A percentile compares a stretch with the other conserved stretches of the same genome.
phyloP scores from a whole-genome alignment of 2,888 invertebrate genomes.

The Zygogramma bicolorata region DNA sequence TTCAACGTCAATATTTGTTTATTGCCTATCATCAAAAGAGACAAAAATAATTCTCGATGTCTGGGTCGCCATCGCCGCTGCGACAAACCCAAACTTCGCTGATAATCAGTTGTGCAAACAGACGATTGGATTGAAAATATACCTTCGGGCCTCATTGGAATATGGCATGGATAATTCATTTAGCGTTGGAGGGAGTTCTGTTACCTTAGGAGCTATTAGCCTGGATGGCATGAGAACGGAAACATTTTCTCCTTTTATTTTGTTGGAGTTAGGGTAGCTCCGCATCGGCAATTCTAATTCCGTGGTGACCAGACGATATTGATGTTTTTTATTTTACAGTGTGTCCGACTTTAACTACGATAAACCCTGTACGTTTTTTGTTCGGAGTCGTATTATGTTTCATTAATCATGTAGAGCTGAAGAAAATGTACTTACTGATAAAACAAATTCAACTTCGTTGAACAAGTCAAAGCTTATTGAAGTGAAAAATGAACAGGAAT shows the following conservation, averaged over 20 bases:
- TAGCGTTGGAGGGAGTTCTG: neutral
- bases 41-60: slow-evolving; percentile 59
- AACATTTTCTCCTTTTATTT: slow-evolving; percentile 5
- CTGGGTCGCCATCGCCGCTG: slow-evolving; percentile 51
- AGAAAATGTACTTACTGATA: too few species aligned
- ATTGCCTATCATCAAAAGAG: slow-evolving; percentile 53
- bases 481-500: too few species aligned
- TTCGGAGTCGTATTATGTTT: too few species aligned
- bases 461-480: too few species aligned
- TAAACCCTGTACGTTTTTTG: too few species aligned
- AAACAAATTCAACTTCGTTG: too few species aligned
- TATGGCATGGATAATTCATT: slow-evolving; percentile 23
- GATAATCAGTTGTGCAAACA: slow-evolving; percentile 63
- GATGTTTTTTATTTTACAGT: neutral
- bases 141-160: slow-evolving; percentile 44
- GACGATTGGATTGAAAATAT: slow-evolving; percentile 47
- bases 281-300: neutral
- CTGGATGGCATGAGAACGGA: neutral
- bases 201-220: slow-evolving; percentile 2
- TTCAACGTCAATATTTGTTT: slow-evolving; percentile 65
- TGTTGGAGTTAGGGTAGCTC: neutral
- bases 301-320: neutral
- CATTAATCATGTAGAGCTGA: too few species aligned
- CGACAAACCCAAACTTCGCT: slow-evolving; percentile 54
- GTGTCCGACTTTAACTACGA: too few species aligned